These are phyloP conservation scores for Dimorphilus gyrociliatus DNA, from an alignment of 2,888 invertebrate genomes.

Conservation along the genomic window DNA sequence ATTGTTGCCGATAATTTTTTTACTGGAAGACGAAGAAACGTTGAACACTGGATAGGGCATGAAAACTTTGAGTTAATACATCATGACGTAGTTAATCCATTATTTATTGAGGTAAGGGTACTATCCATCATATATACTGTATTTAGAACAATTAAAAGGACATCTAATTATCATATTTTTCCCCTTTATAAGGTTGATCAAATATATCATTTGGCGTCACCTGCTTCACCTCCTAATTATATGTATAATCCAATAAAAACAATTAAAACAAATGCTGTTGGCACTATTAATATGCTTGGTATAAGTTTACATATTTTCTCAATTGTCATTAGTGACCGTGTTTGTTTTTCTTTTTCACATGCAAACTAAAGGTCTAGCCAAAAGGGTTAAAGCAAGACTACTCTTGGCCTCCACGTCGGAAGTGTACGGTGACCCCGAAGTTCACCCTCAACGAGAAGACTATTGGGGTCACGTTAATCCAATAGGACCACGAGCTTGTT, in stretches of 20 bases:
- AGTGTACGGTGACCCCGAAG: conserved; percentile 95
- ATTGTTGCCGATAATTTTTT: conserved; percentile 92
- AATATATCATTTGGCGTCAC: conserved; percentile 95
- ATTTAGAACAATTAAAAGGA: conserved; percentile 1
- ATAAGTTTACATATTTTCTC: conserved; percentile 1
- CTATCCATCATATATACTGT: background rate
- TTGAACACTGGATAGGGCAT: conserved; percentile 97
- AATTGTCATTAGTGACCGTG: background rate
- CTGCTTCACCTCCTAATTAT: conserved; percentile 96
- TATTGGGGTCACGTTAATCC: conserved; percentile 99
- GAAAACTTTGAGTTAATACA: conserved; percentile 96
- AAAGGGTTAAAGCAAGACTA: conserved; percentile 75
- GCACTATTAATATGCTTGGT: conserved; percentile 44
- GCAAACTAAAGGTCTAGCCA: conserved; percentile 54
- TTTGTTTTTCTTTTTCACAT: background rate
- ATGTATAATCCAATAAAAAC: conserved; percentile 99
- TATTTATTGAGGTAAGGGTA: conserved; percentile 78
- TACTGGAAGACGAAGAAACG: conserved; percentile 86
- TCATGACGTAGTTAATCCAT: conserved; percentile 92
- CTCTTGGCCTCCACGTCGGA: conserved; percentile 95
- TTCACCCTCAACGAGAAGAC: conserved; percentile 90
- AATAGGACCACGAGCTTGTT: conserved; percentile 72
- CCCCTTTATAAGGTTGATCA: conserved; percentile 40
- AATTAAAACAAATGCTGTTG: conserved; percentile 93
- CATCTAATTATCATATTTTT: background rate